A percentile compares a stretch with the other conserved stretches of the same genome.
Conservation (phyloP, 2,888 invertebrate species). For the Chrysina gloriosa region DNA sequence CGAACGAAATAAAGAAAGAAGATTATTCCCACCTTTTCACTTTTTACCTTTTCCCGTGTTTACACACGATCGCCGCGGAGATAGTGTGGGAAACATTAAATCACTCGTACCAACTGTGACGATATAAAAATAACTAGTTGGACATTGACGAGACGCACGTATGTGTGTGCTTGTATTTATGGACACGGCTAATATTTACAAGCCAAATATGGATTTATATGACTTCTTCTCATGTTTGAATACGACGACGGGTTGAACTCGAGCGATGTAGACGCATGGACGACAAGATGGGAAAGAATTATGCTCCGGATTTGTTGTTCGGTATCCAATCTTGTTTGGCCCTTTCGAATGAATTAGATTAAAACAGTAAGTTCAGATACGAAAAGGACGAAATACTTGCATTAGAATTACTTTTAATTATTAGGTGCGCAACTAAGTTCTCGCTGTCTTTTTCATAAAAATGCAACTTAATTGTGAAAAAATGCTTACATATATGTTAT, state of each 20-base stretch:
- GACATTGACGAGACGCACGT: slow-evolving; percentile 36
- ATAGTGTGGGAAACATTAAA: slow-evolving; percentile 35
- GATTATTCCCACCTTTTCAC: slow-evolving; percentile 26
- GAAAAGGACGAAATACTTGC: too few relatives aligned
- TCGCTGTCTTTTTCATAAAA: too few relatives aligned
- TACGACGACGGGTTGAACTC: slow-evolving; percentile 2
- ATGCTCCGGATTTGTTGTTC: too few relatives aligned
- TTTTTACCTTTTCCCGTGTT: slow-evolving; percentile 28
- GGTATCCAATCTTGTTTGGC: too few relatives aligned
- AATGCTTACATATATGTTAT: too few relatives aligned
- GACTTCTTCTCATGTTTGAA: slow-evolving; percentile 23
- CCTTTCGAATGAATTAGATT: too few relatives aligned
- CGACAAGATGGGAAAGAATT: too few relatives aligned
- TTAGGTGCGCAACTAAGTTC: too few relatives aligned
- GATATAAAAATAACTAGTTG: slow-evolving; percentile 37
- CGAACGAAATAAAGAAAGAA: slow-evolving; percentile 8
- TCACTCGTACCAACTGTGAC: slow-evolving; percentile 26
- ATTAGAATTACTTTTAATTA: too few relatives aligned
- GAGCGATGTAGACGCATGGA: background rate
- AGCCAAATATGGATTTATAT: slow-evolving; percentile 33
- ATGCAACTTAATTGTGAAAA: too few relatives aligned
- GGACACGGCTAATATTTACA: slow-evolving; percentile 32
- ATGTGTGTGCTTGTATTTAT: slow-evolving; percentile 15
- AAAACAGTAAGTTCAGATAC: too few relatives aligned
- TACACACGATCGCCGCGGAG: slow-evolving; percentile 29